Conservation (phyloP, 2,113 vertebrate species). For the Choloepus hoffmanni region DNA sequence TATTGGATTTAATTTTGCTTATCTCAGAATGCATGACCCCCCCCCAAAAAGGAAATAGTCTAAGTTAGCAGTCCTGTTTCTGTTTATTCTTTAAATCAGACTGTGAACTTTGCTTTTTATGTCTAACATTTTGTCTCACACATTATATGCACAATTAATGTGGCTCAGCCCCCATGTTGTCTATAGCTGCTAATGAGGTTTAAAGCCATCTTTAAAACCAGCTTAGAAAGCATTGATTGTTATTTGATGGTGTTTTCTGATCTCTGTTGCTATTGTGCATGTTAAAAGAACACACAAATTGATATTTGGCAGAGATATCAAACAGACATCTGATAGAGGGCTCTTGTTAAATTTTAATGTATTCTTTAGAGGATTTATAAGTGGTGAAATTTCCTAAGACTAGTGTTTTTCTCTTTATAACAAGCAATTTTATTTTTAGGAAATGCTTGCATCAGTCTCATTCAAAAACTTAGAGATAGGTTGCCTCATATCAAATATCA, state of each 20-base stretch:
- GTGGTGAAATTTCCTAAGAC: neutral
- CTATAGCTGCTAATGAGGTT: slow-evolving; percentile 67
- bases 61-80: neutral
- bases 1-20: slow-evolving; percentile 49
- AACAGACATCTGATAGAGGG: slow-evolving; percentile 51
- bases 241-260: slow-evolving; percentile 58
- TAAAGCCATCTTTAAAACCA: slow-evolving; percentile 59
- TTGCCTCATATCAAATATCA: neutral
- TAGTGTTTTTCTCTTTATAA: neutral
- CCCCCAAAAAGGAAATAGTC: neutral
- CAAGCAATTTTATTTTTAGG: neutral
- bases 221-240: neutral
- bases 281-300: slow-evolving; percentile 40
- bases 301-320: slow-evolving; percentile 16
- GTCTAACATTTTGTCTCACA: slow-evolving; percentile 61
- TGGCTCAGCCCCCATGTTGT: neutral
- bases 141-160: slow-evolving; percentile 39
- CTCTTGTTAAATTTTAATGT: slow-evolving; percentile 59
- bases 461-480: neutral
- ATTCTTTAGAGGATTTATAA: slow-evolving; percentile 27
- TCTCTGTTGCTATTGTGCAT: neutral
- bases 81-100: slow-evolving; percentile 45
- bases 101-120: neutral
- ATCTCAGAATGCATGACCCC: slow-evolving; percentile 18
- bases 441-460: neutral